phyloP scores from a whole-genome alignment of 1,140 invertebrate genomes.

The Leptinotarsa undecemlineata region DNA sequence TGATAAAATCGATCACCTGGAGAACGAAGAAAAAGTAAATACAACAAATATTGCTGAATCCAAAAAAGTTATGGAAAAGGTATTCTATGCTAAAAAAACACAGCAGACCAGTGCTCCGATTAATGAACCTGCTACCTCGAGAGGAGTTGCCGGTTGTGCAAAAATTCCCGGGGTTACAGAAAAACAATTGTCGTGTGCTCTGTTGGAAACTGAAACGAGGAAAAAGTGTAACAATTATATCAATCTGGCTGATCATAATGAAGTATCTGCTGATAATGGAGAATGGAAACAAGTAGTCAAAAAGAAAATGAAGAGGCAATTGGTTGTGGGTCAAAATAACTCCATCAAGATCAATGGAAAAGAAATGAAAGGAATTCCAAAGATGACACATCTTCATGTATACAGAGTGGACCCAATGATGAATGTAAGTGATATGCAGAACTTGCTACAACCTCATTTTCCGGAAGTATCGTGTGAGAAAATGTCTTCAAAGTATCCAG shows the following conservation, averaged over 20 bases:
- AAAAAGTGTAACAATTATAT: slow-evolving; percentile 3
- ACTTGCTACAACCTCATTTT: slow-evolving; percentile 10
- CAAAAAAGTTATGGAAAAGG: slow-evolving; percentile 10
- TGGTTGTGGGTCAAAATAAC: slow-evolving; percentile 1
- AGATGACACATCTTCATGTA: background rate
- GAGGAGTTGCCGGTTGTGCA: slow-evolving; percentile 2
- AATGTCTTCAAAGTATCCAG: slow-evolving; percentile 1
- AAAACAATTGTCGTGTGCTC: slow-evolving; percentile 13
- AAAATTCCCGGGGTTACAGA: slow-evolving; percentile 15
- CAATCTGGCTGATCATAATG: slow-evolving; percentile 9
- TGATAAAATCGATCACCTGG: slow-evolving; percentile 10
- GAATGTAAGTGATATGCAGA: slow-evolving; percentile 1
- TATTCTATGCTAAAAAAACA: slow-evolving; percentile 9
- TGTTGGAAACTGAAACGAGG: slow-evolving; percentile 12
- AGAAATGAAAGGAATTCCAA: slow-evolving; percentile 4
- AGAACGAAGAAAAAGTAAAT: slow-evolving; percentile 13
- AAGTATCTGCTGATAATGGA: slow-evolving; percentile 10
- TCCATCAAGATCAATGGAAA: slow-evolving; percentile 7
- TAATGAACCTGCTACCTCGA: slow-evolving; percentile 9
- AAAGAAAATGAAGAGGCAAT: slow-evolving; percentile 2
- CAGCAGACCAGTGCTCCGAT: background rate
- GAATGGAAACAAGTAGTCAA: slow-evolving; percentile 13
- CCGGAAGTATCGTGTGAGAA: slow-evolving; percentile 13
- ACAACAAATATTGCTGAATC: too few relatives aligned
- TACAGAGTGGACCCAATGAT: slow-evolving; percentile 13